Evolutionary conservation across 2,888 invertebrate species (phyloP).

Genomic region (Tiliacea citrago): DNA sequence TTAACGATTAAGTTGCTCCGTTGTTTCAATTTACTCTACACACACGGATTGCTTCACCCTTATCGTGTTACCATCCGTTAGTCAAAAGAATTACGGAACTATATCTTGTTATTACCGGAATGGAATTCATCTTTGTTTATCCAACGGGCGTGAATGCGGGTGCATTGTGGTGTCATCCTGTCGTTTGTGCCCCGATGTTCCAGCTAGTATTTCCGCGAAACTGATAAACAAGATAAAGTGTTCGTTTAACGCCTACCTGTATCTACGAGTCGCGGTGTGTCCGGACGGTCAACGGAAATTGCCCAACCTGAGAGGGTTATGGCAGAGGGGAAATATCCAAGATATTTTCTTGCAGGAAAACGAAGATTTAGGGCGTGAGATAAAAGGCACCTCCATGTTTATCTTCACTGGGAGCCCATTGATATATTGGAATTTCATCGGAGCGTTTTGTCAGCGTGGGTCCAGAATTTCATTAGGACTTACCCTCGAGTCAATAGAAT

Average conservation of each 20-base stretch:
- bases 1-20: slow-evolving; percentile 71
- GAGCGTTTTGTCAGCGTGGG: slow-evolving; percentile 37
- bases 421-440: slow-evolving; percentile 69
- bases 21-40: slow-evolving; percentile 65
- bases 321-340: slow-evolving; percentile 71
- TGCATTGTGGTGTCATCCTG: slow-evolving; percentile 80
- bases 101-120: slow-evolving; percentile 68
- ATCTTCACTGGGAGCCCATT: slow-evolving; percentile 69
- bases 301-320: slow-evolving; percentile 73
- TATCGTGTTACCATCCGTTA: slow-evolving; percentile 60
- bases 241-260: slow-evolving; percentile 73
- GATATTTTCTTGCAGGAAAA: slow-evolving; percentile 77
- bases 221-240: slow-evolving; percentile 82
- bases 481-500: slow-evolving; percentile 38
- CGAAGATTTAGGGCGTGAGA: slow-evolving; percentile 80
- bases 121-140: slow-evolving; percentile 74
- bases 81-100: slow-evolving; percentile 64
- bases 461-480: slow-evolving; percentile 57
- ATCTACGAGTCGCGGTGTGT: slow-evolving; percentile 67
- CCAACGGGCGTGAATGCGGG: slow-evolving; percentile 81
- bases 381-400: slow-evolving; percentile 72
- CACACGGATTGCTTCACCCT: slow-evolving; percentile 61
- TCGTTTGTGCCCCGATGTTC: slow-evolving; percentile 73
- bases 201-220: slow-evolving; percentile 69
- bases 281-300: slow-evolving; percentile 76